A percentile compares a stretch with the other conserved stretches of the same genome.
phyloP scores from a whole-genome alignment of 2,888 invertebrate genomes.

The Cephus sareptanus region DNA sequence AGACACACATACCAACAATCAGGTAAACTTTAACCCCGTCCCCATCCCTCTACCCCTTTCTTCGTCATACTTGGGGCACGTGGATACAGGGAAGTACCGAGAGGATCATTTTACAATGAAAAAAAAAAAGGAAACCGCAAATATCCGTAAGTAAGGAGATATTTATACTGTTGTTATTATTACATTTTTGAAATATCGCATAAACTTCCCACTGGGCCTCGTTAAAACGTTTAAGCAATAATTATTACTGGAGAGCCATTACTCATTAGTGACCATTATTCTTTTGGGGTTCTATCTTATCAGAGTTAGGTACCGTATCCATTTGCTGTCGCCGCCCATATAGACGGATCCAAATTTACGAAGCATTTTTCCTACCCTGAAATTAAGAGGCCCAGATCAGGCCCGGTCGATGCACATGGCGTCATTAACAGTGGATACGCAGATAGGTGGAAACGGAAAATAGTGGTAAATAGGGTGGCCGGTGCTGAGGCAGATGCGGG shows the following conservation, averaged over 20 bases:
- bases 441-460: conserved; percentile 21
- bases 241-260: neutral
- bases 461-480: conserved; percentile 14
- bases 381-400: conserved; percentile 39
- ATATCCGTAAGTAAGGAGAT: neutral
- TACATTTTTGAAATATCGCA: neutral
- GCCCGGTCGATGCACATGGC: conserved; percentile 40
- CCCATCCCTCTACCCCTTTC: neutral
- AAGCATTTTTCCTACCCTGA: conserved; percentile 19
- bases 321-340: neutral
- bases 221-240: neutral
- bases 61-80: neutral
- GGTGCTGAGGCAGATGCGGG: conserved; percentile 25
- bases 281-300: neutral
- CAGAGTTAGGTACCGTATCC: neutral
- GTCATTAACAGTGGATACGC: conserved; percentile 33
- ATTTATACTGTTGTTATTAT: neutral
- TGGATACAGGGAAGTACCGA: neutral
- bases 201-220: neutral
- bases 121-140: neutral
- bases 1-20: neutral
- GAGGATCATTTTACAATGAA: neutral
- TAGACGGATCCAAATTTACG: neutral
- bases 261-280: neutral
- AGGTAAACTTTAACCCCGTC: neutral